phyloP scores from a whole-genome alignment of 2,797 vertebrate species.

The Iguana delicatissima region DNA sequence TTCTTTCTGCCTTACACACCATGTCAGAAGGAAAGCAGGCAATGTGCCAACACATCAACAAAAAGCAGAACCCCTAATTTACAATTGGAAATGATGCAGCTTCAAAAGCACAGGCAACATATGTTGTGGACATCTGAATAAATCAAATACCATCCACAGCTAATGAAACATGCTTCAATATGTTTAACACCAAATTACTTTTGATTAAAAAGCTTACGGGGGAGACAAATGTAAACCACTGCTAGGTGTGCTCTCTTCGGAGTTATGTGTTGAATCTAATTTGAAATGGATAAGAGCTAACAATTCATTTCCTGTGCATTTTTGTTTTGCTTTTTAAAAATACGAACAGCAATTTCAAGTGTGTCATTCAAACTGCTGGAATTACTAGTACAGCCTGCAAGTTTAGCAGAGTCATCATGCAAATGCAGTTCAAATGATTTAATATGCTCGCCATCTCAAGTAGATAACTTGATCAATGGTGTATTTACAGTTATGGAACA shows the following conservation, averaged over 20 bases:
- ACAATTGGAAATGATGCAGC: conserved; percentile 53
- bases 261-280: conserved; percentile 73
- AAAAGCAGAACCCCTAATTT: conserved; percentile 54
- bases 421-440: conserved; percentile 71
- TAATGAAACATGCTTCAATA: conserved; percentile 72
- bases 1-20: neutral
- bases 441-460: conserved; percentile 54
- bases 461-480: conserved; percentile 67
- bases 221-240: conserved; percentile 73
- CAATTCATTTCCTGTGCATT: conserved; percentile 68
- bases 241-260: conserved; percentile 66
- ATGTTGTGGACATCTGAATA: conserved; percentile 58
- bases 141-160: conserved; percentile 57
- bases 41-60: conserved; percentile 11
- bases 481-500: conserved; percentile 63
- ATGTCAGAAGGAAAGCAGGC: conserved; percentile 21
- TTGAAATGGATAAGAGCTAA: conserved; percentile 69
- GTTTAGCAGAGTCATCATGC: conserved; percentile 64
- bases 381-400: conserved; percentile 58
- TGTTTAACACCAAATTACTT: conserved; percentile 73
- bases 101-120: conserved; percentile 58
- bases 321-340: conserved; percentile 26
- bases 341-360: conserved; percentile 61
- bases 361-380: conserved; percentile 68
- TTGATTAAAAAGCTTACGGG: conserved; percentile 77